These are phyloP conservation scores for Drosophila pegasa DNA, from an alignment of 2,888 invertebrate species.

Conservation along the genomic window DNA sequence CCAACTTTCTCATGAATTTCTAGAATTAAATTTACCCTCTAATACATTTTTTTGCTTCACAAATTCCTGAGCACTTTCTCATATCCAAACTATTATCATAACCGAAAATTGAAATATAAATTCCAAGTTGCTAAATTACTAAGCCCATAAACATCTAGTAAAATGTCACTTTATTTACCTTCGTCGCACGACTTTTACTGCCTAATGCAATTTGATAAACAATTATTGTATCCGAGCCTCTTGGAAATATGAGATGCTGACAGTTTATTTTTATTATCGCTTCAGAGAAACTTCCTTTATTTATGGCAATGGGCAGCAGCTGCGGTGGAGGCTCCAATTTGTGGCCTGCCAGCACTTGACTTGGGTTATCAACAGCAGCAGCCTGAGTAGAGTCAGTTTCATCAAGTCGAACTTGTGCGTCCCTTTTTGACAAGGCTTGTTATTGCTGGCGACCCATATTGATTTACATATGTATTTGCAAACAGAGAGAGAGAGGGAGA, in stretches of 20 bases:
- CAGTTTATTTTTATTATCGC: constrained; percentile 30
- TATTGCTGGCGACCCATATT: constrained; percentile 60
- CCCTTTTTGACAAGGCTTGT: constrained; percentile 41
- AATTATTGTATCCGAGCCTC: constrained; percentile 53
- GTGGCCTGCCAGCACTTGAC: constrained; percentile 52
- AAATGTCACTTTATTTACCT: neutral
- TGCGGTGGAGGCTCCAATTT: constrained; percentile 42
- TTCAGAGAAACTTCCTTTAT: constrained; percentile 29
- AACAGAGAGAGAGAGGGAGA: constrained; percentile 2
- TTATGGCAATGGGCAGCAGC: neutral
- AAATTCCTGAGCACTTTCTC: no score
- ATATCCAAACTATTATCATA: no score
- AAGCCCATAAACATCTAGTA: neutral
- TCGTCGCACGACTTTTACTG: neutral
- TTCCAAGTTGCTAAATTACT: no score
- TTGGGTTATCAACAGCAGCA: constrained; percentile 16
- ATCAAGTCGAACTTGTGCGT: constrained; percentile 34
- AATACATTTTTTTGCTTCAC: no score
- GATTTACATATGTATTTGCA: constrained; percentile 71
- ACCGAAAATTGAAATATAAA: neutral
- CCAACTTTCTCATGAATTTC: no score
- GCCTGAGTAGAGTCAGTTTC: constrained; percentile 32
- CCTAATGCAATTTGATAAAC: constrained; percentile 56
- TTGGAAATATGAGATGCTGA: constrained; percentile 40
- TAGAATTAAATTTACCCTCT: no score